Evolutionary conservation across 2,888 invertebrate genomes (phyloP), one percentile per base, ranked within the genome.

Genomic region (Philonicus albiceps): DNA sequence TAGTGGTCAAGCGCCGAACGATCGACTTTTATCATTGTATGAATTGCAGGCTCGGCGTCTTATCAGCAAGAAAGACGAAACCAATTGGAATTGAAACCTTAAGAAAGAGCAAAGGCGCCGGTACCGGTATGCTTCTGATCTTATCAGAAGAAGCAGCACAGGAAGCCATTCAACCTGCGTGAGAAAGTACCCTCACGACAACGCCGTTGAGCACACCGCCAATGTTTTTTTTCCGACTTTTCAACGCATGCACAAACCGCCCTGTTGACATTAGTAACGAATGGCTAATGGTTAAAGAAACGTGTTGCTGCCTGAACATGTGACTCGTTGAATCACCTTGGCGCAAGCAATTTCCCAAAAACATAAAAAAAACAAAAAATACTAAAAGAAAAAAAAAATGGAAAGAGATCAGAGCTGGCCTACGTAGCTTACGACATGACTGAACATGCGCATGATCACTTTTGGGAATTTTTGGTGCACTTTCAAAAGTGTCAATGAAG

Each of bases 61-160:
- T 80, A 80, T 80, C 80, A 80, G 49, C 43, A 19, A 13, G 43
- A 30, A 49, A 80, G 30, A n/a, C 49, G 80, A 80, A 53, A 80
- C 49, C n/a, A 37, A 19, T 80, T 53, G 80, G 80, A 80, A 80
- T 49, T 7, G 80, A 80, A 80, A 19, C 34, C 30, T 76, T 19
- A 80, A 80, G 49, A 80, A 80, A 80, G 49, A 80, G 34, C 40
- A 80, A 80, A 80, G 80, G 80, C 80, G 53, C 80, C 80, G 53
- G 80, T 30, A 30, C 53, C 80, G 49, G 80, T 80, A 49, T 31
- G 5, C 16, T n/a, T 16, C 30, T 30, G 49, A 13, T 80, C 53
- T 80, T 80, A 80, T 80, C 80, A 78, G 76, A 34, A 40, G 76
- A 76, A 76, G 40, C 22, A 13, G 34, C 76, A 22, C 11, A 40